phyloP scores from a whole-genome alignment of 2,888 invertebrate species.

The Diabrotica balteata region DNA sequence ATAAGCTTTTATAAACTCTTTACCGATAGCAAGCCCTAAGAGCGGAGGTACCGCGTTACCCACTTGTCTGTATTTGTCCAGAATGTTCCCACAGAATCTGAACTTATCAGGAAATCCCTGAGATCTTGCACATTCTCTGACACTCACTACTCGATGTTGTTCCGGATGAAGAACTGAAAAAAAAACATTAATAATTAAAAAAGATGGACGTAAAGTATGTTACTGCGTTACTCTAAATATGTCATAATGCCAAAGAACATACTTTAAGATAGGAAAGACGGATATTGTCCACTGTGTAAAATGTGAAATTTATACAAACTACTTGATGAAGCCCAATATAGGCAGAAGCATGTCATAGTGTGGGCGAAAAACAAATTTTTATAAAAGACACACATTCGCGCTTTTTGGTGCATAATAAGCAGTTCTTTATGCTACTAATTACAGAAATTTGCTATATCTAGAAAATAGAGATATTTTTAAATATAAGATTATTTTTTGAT shows the following conservation, averaged over 20 bases:
- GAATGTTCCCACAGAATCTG: constrained; percentile 75
- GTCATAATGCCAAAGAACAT: not conserved
- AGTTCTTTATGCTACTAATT: too few relatives aligned
- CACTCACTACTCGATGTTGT: constrained; percentile 82
- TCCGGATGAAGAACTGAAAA: constrained; percentile 77
- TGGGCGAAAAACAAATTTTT: too few relatives aligned
- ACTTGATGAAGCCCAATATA: too few relatives aligned
- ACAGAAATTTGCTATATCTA: too few relatives aligned
- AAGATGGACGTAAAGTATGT: too few relatives aligned
- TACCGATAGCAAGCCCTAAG: constrained; percentile 76
- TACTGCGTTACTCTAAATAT: not conserved
- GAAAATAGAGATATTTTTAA: too few relatives aligned
- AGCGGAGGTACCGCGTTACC: constrained; percentile 91
- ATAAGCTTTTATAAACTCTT: constrained; percentile 71
- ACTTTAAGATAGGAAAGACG: too few relatives aligned
- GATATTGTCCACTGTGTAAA: not conserved
- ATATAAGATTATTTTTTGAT: too few relatives aligned
- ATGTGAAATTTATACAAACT: too few relatives aligned
- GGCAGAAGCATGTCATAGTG: too few relatives aligned
- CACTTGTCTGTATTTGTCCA: constrained; percentile 83
- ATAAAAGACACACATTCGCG: too few relatives aligned
- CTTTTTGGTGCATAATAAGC: too few relatives aligned
- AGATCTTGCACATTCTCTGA: constrained; percentile 85
- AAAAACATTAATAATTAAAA: constrained; percentile 16
- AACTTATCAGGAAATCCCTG: constrained; percentile 85